These are phyloP conservation scores for Sparidentex hasta DNA, from an alignment of 2,797 vertebrate genomes.

Conservation along the genomic window DNA sequence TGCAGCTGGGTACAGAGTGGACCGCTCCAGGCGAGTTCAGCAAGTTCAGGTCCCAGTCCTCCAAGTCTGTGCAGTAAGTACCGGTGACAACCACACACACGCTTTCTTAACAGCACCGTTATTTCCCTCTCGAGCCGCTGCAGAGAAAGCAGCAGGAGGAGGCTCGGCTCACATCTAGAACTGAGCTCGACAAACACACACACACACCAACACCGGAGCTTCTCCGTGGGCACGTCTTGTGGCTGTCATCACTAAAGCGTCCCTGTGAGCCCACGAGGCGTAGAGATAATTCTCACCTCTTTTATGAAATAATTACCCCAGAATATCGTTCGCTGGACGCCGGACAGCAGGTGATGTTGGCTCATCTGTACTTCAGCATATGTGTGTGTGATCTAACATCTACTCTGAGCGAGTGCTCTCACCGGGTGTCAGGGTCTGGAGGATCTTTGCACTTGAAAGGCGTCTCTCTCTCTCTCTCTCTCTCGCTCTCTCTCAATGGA, in stretches of 20 bases:
- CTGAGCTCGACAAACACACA: slow-evolving; percentile 16
- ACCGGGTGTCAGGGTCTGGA: slow-evolving; percentile 3
- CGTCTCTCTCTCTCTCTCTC: background rate
- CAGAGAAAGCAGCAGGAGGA: slow-evolving; percentile 19
- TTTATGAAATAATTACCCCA: slow-evolving; percentile 35
- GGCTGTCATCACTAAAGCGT: slow-evolving; percentile 11
- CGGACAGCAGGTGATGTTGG: background rate
- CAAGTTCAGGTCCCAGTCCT: slow-evolving; percentile 98
- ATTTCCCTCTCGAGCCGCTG: slow-evolving; percentile 32
- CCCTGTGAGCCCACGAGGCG: slow-evolving; percentile 7
- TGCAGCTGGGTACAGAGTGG: slow-evolving; percentile 96
- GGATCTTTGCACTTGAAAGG: slow-evolving; percentile 22
- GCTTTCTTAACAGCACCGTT: slow-evolving; percentile 25
- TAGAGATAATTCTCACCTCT: slow-evolving; percentile 29
- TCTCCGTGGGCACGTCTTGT: slow-evolving; percentile 19
- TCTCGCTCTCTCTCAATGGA: slow-evolving; percentile 13
- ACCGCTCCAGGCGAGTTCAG: slow-evolving; percentile 97
- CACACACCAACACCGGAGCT: slow-evolving; percentile 8
- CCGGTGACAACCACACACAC: slow-evolving; percentile 47
- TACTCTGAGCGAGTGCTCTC: slow-evolving; percentile 12
- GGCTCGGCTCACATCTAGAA: slow-evolving; percentile 5
- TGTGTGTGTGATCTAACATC: slow-evolving; percentile 3
- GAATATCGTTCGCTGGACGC: slow-evolving; percentile 20
- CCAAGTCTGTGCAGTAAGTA: slow-evolving; percentile 95
- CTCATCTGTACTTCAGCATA: slow-evolving; percentile 1